Base-by-base conservation (phyloP, 2,888 invertebrate genomes). In the Pristionchus fissidentatus region DNA sequence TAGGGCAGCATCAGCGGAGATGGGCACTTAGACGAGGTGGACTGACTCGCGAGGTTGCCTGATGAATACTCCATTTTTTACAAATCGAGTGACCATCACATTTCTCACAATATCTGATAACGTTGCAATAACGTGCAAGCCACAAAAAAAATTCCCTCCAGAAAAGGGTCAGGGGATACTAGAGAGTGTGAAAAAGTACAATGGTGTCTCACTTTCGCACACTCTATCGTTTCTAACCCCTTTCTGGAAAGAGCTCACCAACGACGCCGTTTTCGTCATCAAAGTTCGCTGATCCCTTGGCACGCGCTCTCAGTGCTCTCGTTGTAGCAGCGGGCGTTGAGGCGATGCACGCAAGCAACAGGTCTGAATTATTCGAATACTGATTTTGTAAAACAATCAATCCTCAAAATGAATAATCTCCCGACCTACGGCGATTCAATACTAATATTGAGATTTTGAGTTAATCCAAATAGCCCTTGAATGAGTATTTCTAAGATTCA, bases 1-100 rank as follows among this genome's bases (percentile, higher is more conserved):
- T 80, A 80, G 19, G 80, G 80, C 26, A 80, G 41, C 29, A 80
- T 46, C 13, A 49, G 41, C 0, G 46, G 49, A 8, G 80, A 80
- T 1, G 80, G 80, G n/a, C 80, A 80, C 60, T 80, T 80, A n/a
- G 80, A 80, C 0, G 62, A 60, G 8, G 8, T 60, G n/a, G 52
- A 49, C 2, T 46, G 75, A 46, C 43, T 29, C 8, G n/a, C 32
- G 46, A 46, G 19, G 15, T 46, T 32, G 8, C 32, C 75, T 75
- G 19, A 38, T 1, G 22, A 3, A 8, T 66, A 10, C 13, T 38
- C 10, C 5, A 62, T 29, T 62, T 4, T 29, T 62, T 5, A 62
- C 19, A 15, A 49, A 15, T 49, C 10, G 19, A 49, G 19, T 10
- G 49, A 10, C 10, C 49, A 49, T 19, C 49, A 15, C 49, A 49